Conservation (phyloP, 2,797 vertebrate species). For the Trachops cirrhosus region DNA sequence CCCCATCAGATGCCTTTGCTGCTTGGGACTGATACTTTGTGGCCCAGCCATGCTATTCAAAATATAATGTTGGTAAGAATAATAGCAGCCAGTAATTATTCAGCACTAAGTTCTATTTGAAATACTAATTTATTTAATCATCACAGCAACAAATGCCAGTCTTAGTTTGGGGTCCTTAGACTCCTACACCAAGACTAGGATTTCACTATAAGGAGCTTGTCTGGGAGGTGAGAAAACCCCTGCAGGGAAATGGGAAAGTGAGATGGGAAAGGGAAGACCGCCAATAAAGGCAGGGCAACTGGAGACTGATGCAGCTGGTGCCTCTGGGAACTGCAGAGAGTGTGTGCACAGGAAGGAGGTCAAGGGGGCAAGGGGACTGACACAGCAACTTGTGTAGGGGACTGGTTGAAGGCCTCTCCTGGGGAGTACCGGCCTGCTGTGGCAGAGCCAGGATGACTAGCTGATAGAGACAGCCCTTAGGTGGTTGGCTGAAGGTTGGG, state of each 20-base stretch:
- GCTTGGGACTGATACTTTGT: background rate
- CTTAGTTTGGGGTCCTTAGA: background rate
- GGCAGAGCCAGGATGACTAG: background rate
- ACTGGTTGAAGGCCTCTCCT: background rate
- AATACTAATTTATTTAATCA: background rate
- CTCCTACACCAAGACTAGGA: background rate
- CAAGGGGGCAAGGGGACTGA: background rate
- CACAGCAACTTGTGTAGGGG: rapidly evolving
- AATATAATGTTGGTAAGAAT: background rate
- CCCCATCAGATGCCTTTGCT: background rate
- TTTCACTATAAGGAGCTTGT: background rate
- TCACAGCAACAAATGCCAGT: background rate
- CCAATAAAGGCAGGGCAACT: background rate
- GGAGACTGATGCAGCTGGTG: too few species aligned
- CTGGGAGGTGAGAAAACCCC: background rate
- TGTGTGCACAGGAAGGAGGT: background rate
- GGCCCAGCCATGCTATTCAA: background rate
- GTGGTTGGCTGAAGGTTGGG: rapidly evolving
- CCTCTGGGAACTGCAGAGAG: background rate
- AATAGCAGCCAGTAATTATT: background rate
- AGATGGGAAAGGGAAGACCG: too few species aligned
- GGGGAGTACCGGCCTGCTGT: background rate
- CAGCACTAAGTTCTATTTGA: background rate
- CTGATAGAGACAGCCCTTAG: background rate
- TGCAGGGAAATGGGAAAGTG: background rate